phyloP scores from a whole-genome alignment of 2,888 invertebrate genomes.

The Apeira syringaria region DNA sequence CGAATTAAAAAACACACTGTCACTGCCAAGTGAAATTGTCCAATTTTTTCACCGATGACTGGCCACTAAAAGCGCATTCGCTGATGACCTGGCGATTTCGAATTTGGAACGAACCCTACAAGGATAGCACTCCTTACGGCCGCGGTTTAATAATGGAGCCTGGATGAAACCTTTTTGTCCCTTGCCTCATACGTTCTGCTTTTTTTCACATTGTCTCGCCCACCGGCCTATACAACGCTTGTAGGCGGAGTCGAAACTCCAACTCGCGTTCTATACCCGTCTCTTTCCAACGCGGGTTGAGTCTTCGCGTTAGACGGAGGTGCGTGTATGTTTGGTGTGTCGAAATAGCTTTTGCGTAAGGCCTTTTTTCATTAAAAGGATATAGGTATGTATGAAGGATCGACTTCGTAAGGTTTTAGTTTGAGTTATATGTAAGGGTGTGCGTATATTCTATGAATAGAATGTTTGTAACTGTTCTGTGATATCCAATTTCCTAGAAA shows the following conservation, averaged over 20 bases:
- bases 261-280: slow-evolving; percentile 28
- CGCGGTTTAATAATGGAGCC: slow-evolving; percentile 57
- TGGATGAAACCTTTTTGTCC: slow-evolving; percentile 68
- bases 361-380: slow-evolving; percentile 42
- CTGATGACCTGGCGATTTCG: slow-evolving; percentile 55
- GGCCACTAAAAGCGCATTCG: slow-evolving; percentile 38
- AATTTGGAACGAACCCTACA: slow-evolving; percentile 56
- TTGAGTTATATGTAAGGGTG: slow-evolving; percentile 19
- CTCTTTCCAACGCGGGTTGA: slow-evolving; percentile 36
- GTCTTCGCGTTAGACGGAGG: slow-evolving; percentile 37
- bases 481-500: no score
- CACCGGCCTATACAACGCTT: slow-evolving; percentile 58
- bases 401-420: slow-evolving; percentile 27
- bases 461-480: neutral
- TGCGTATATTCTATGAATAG: slow-evolving; percentile 10
- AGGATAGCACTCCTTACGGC: slow-evolving; percentile 65
- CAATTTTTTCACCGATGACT: slow-evolving; percentile 52
- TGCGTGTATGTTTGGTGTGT: slow-evolving; percentile 29
- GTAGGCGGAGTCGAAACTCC: slow-evolving; percentile 23
- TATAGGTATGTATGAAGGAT: slow-evolving; percentile 27
- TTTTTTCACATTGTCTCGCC: slow-evolving; percentile 66
- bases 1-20: slow-evolving; percentile 42
- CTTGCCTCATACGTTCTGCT: slow-evolving; percentile 56
- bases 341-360: slow-evolving; percentile 37
- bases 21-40: slow-evolving; percentile 52